Evolutionary conservation across 2,888 invertebrate genomes (phyloP), one percentile per base, ranked within the genome.

Genomic region (Acrocyrtus sp.): DNA sequence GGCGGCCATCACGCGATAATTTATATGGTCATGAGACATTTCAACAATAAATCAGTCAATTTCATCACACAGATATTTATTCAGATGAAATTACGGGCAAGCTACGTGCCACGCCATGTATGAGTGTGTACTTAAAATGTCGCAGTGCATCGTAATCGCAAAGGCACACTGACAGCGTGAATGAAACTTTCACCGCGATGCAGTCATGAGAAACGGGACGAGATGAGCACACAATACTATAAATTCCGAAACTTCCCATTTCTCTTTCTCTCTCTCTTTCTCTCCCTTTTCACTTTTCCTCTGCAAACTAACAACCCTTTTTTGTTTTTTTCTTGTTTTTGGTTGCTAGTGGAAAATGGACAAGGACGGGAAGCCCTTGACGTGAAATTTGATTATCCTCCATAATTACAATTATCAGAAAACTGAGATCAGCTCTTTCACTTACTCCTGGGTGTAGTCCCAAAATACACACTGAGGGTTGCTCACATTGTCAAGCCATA

Each of bases 391-490:
- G 53, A 29, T 26, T 34, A 34, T 34, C 12, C n/a, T n/a, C 34
- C 34, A 5, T 34, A 34, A 34, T 34, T 34, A 34, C 21, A 34
- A 34, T 34, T 34, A 45, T 17, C 45, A 26, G 26, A 51, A 51
- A 51, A 53, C 17, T 62, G 39, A 53, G 34, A 34, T n/a, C n/a
- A n/a, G n/a, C n/a, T n/a, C 47, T 70, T 63, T 70, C 50, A 76
- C 81, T 80, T 77, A 81, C 81, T 80, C 80, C 77, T 80, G 80
- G 53, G 81, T 81, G 83, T 94, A 94, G 85, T 95, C 94, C 95
- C 96, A 96, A 85, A 93, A 96, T 15, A 95, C 95, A 83, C 96
- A 97, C 1, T 90, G 90, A 0, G 96, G 94, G 85, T 95, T 95
- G 63, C 93, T 92, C 65, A 95, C 93, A 84, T 96, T 95, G 83